These are phyloP conservation scores for Pampus argenteus DNA, from an alignment of 2,797 vertebrate genomes.

Conservation along the genomic window DNA sequence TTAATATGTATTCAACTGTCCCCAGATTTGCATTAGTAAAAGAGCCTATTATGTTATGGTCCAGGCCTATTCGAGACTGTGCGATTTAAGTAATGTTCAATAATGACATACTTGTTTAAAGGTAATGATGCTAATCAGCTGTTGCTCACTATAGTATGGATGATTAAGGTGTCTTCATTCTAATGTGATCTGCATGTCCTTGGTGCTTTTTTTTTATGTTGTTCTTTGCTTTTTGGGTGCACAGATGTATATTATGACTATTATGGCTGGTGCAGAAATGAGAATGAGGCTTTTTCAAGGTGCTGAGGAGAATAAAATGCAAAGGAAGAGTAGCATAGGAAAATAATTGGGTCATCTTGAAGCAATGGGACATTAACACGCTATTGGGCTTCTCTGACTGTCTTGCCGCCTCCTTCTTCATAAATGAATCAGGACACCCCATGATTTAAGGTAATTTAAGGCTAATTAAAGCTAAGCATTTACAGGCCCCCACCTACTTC, in stretches of 20 bases:
- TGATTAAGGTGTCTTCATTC: conserved; percentile 50
- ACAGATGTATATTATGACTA: conserved; percentile 53
- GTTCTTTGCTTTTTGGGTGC: conserved; percentile 42
- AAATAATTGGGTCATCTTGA: conserved; percentile 84
- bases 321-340: conserved; percentile 68
- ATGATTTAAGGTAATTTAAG: conserved; percentile 72
- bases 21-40: conserved; percentile 1
- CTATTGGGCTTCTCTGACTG: conserved; percentile 74
- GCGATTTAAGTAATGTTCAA: no score
- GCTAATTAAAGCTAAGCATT: conserved; percentile 75
- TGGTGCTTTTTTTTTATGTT: conserved; percentile 41
- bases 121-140: conserved; percentile 35
- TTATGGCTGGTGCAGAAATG: conserved; percentile 61
- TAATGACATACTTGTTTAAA: conserved; percentile 53
- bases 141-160: conserved; percentile 25
- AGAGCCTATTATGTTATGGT: no score
- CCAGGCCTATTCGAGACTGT: no score
- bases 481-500: conserved; percentile 53
- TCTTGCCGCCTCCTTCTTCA: conserved; percentile 62
- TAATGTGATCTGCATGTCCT: conserved; percentile 55
- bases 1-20: conserved; percentile 14
- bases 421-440: conserved; percentile 77
- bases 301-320: conserved; percentile 70
- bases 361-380: conserved; percentile 82
- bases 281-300: conserved; percentile 71